Base-by-base conservation (phyloP, 2,113 vertebrate species). In the Furnarius figulus region DNA sequence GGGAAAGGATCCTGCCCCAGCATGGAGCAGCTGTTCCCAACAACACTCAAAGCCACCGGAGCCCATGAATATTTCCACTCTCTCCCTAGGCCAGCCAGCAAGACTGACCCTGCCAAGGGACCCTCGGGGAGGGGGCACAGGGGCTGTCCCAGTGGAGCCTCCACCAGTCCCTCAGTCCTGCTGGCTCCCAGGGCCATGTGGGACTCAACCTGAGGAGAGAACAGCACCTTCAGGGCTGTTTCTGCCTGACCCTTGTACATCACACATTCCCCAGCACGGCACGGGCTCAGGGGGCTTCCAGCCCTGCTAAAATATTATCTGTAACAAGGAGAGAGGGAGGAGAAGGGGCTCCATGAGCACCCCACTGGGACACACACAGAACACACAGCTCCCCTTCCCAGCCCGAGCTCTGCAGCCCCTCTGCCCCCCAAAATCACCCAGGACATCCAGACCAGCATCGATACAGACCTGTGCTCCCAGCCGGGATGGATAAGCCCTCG, bases 331-430 rank as follows among this genome's bases (percentile, higher is more conserved):
- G 18, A 25, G 3, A 0, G 2, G 24, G 42, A 21, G 62, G 2
- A 17, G 17, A 6, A 20, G 5, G 10, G 15, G 21, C 9, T 37
- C 42, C 40, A 37, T 9, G 4, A 27, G 23, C 19, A 42, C 24
- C 25, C 12, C 3, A 2, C 8, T 1, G 75, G 15, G 31, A 30
- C 0, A 2, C 4, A 6, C 37, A 1, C 25, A 4, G 58, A 11
- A 42, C 31, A 4, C 44, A 7, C 8, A 1, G 30, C 46, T 35
- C 28, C 33, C 16, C 24, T 27, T 2, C 70, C 27, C 46, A 62
- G 4, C 35, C 44, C 12, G 1, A 47, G 61, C 62, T 31, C 87
- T 27, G 12, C 65, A 49, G 4, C 27, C 52, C 24, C 9, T 8
- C 19, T 22, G 2, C n/a, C 19, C 53, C 20, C 3, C 2, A 53